A percentile compares a stretch with the other conserved stretches of the same genome.
These are phyloP conservation scores for Caenorhabditis doughertyi DNA, from an alignment of 2,888 invertebrate species.

Conservation along the genomic window DNA sequence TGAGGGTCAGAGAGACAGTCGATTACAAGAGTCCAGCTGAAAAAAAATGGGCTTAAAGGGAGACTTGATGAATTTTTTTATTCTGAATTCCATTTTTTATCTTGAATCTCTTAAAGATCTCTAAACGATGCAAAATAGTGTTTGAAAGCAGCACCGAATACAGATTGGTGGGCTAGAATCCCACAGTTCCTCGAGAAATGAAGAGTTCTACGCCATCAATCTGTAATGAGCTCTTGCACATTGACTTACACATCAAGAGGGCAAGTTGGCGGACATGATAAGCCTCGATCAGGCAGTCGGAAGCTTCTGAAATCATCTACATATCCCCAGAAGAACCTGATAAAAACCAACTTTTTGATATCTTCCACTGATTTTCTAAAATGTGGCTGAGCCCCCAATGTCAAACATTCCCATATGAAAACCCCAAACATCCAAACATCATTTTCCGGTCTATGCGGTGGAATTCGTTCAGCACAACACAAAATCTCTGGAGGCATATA, in stretches of 20 bases:
- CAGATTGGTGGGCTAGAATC: neutral
- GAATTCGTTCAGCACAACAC: slow-evolving; percentile 73
- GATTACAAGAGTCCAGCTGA: slow-evolving; percentile 74
- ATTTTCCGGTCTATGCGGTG: slow-evolving; percentile 79
- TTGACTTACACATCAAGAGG: slow-evolving; percentile 78
- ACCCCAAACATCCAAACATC: slow-evolving; percentile 82
- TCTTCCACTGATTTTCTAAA: slow-evolving; percentile 78
- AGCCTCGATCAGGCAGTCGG: slow-evolving; percentile 76
- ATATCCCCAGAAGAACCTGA: too few species aligned
- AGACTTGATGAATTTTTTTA: neutral
- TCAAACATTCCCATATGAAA: slow-evolving; percentile 80
- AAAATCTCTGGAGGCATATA: slow-evolving; percentile 81
- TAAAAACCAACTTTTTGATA: slow-evolving; percentile 69
- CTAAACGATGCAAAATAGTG: neutral
- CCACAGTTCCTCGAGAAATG: neutral
- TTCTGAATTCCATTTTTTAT: neutral
- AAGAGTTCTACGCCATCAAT: neutral
- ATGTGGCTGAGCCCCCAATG: slow-evolving; percentile 80
- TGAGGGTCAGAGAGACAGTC: slow-evolving; percentile 81
- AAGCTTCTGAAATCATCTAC: slow-evolving; percentile 65
- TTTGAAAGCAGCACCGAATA: too few species aligned
- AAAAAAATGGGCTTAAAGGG: slow-evolving; percentile 13
- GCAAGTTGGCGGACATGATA: slow-evolving; percentile 76
- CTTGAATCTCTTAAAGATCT: neutral
- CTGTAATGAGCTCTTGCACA: too few species aligned